Evolutionary conservation across 1,140 invertebrate genomes (phyloP), one percentile per base, ranked within the genome.

Genomic region (Leptoteleia sp.): DNA sequence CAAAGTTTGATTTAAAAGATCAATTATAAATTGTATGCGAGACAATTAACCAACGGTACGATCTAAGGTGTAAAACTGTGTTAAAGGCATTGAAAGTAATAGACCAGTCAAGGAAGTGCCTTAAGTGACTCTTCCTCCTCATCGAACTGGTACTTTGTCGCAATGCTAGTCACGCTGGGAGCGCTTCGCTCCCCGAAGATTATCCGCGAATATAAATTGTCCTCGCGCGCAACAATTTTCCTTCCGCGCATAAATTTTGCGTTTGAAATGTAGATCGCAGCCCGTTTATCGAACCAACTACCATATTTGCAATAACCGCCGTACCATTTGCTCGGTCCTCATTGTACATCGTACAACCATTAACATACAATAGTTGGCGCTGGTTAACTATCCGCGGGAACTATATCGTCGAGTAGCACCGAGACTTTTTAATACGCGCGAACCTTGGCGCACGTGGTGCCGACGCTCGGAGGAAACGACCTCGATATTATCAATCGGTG

Each of bases 281-380:
- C 61, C 54, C 52, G 54, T 67, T 67, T 67, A 67, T 67, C 62
- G 61, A 67, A 38, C 55, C 48, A 62, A 55, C 57, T 42, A 68
- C 72, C 73, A 76, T 76, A 76, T 76, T 76, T 76, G 73, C 64
- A 70, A 55, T 57, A 64, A 76, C 55, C 55, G 31, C 55, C 31
- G 55, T 64, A 31, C 47, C 73, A 68, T 76, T 76, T 64, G 73
- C 64, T 68, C 50, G 40, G 27, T 43, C 35, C 35, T 62, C 40
- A 55, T 64, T 62, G 64, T 70, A 55, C 57, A 64, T n/a, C 38
- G 31, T 42, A 17, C 37, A n/a, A 61, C 54, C 31, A 73, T 79
- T 79, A 79, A 57, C 76, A 79, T 75, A 75, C 70, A 79, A 79
- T 79, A 65, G 75, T 77, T 77, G 59, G 31, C 62, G 17, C 40